Evolutionary conservation across 2,797 vertebrate species (phyloP).

Genomic region (Ciconia nigra): DNA sequence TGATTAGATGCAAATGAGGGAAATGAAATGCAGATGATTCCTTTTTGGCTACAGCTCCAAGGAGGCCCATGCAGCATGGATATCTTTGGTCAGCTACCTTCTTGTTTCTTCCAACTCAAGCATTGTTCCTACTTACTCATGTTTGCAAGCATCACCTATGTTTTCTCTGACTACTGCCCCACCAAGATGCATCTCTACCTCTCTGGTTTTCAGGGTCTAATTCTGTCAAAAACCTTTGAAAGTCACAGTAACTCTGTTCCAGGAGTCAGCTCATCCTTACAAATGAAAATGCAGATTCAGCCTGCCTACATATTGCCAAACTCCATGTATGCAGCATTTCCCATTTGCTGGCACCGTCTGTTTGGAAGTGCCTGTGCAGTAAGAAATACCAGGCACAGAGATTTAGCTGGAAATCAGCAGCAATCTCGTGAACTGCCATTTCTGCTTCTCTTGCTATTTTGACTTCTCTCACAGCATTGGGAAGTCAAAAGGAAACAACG

Average conservation of each 20-base stretch:
- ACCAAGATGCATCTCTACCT: not conserved
- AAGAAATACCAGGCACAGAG: conserved; percentile 6
- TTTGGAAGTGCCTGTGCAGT: conserved; percentile 22
- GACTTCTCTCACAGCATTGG: conserved; percentile 3
- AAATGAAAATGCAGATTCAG: conserved; percentile 45
- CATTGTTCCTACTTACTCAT: not conserved
- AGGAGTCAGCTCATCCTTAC: not conserved
- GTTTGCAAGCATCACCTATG: not conserved
- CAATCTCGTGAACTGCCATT: conserved; percentile 24
- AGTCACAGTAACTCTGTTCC: not conserved
- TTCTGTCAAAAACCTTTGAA: not conserved
- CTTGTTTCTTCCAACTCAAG: not conserved
- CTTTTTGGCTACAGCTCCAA: not conserved
- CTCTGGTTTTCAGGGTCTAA: not conserved
- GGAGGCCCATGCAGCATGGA: not conserved
- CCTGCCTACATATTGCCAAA: conserved; percentile 38
- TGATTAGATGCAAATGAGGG: conserved; percentile 27
- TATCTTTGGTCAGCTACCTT: not conserved
- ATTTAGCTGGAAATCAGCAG: conserved; percentile 8
- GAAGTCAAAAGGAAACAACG: conserved; percentile 52
- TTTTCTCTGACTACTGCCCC: not conserved
- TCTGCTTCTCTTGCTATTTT: conserved; percentile 61
- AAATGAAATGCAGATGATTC: conserved; percentile 52
- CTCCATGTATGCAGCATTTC: not conserved
- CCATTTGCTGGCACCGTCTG: conserved; percentile 33